phyloP scores from a whole-genome alignment of 2,888 invertebrate species.

The Drosophila kuntzei region DNA sequence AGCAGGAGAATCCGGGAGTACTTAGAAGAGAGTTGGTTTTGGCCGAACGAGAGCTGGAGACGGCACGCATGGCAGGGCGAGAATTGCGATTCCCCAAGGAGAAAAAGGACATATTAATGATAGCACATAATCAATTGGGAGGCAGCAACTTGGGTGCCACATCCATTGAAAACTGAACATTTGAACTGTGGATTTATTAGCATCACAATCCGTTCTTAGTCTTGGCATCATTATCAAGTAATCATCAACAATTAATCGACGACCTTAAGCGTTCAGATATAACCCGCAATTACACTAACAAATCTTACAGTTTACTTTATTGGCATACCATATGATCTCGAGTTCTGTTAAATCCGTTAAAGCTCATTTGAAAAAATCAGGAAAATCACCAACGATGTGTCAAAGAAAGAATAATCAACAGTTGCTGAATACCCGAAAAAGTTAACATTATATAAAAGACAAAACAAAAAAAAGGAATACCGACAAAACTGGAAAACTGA shows the following conservation, averaged over 20 bases:
- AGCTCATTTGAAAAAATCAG: conserved; percentile 56
- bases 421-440: conserved; percentile 37
- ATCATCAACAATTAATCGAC: conserved; percentile 46
- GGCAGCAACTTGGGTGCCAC: conserved; percentile 78
- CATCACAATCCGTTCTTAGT: conserved; percentile 31
- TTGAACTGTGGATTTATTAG: conserved; percentile 16
- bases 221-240: conserved; percentile 38
- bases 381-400: conserved; percentile 48
- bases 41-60: conserved; percentile 94
- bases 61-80: conserved; percentile 94
- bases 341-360: conserved; percentile 64
- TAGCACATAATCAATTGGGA: conserved; percentile 93
- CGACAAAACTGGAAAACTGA: conserved; percentile 12
- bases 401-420: conserved; percentile 44
- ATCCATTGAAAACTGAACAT: conserved; percentile 73
- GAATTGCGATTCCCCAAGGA: conserved; percentile 97
- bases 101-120: conserved; percentile 96
- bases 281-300: conserved; percentile 44
- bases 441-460: conserved; percentile 10
- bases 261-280: conserved; percentile 24
- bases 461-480: conserved; percentile 9
- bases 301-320: conserved; percentile 53
- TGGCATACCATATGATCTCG: conserved; percentile 75
- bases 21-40: conserved; percentile 92
- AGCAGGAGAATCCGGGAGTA: conserved; percentile 91